Base-by-base conservation (phyloP, 2,888 invertebrate species). In the Panzeria rudis region DNA sequence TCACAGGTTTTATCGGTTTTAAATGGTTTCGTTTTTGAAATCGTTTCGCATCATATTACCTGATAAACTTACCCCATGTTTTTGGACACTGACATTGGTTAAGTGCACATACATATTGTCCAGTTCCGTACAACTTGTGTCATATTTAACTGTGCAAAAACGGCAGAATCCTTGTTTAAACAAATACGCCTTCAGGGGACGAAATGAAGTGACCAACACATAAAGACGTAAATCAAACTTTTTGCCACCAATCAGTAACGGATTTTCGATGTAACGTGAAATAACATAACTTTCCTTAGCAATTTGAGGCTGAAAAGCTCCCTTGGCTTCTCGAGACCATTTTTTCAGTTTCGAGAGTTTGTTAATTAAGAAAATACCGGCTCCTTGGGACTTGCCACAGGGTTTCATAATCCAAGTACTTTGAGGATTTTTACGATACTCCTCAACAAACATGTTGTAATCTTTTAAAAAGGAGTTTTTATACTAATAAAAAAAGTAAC, bases 341-440 rank as follows among this genome's bases (percentile, higher is more conserved):
- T 96, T 95, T 91, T 98, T 98, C 82, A 98, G 93, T 93, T 98
- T 98, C 3, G 98, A 98, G 83, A 98, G 93, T 93, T 98, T 98
- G 92, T 98, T 98, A 88, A 99, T 98, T 77, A 98, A 94, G 92
- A 98, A 98, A 90, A 99, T 98, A 50, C 98, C 98, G n/a, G 97
- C 95, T 1, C 97, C 97, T 91, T 97, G 97, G 0, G 98, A 98
- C 93, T 98, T 97, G 35, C 98, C 98, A 91, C 98, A 98, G 0
- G 98, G 98, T 92, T 99, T 98, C 96, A 98, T 97, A 87, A 99
- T 99, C 98, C 98, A 99, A 0, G 98, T 98, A 88, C 97, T 97
- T 90, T 97, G 97, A 0, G 98, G 98, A 87, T 96, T 97, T 93
- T 98, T 98, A 73, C 98, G 94, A 91, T 98, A 99, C 91, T 98